Evolutionary conservation across 2,113 vertebrate genomes (phyloP).

Genomic region (Nipponia nippon): DNA sequence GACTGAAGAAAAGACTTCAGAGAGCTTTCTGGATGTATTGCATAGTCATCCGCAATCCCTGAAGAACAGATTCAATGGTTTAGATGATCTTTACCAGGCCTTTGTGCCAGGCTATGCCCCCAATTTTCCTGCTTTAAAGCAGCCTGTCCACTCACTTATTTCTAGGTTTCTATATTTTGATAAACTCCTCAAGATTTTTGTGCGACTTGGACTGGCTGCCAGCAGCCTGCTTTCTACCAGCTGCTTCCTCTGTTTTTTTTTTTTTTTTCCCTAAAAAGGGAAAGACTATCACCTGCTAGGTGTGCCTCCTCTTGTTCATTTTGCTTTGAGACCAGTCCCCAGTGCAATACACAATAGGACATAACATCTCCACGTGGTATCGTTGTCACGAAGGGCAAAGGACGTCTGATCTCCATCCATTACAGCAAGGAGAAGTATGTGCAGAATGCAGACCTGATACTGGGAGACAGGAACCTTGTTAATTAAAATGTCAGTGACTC

Average conservation of each 20-base stretch:
- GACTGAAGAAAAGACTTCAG: background rate
- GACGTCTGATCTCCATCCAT: background rate
- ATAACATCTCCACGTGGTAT: background rate
- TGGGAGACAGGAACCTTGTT: background rate
- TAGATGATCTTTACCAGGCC: background rate
- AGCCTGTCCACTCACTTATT: background rate
- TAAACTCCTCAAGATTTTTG: background rate
- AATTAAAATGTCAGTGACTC: slow-evolving; percentile 53
- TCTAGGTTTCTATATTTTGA: background rate
- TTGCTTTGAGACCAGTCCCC: background rate
- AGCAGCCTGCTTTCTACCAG: background rate
- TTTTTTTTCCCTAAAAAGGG: background rate
- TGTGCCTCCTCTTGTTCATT: background rate
- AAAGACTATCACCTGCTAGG: background rate
- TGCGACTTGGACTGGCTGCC: background rate
- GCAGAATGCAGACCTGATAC: background rate
- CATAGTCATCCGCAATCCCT: background rate
- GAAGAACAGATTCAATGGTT: background rate
- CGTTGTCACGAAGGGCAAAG: background rate
- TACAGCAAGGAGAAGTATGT: background rate
- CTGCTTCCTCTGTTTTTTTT: background rate
- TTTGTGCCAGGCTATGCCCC: background rate
- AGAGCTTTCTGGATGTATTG: background rate
- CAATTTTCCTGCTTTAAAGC: background rate
- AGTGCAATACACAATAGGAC: background rate